Evolutionary conservation across 2,888 invertebrate species (phyloP).

Genomic region (Drosophila gaucha): DNA sequence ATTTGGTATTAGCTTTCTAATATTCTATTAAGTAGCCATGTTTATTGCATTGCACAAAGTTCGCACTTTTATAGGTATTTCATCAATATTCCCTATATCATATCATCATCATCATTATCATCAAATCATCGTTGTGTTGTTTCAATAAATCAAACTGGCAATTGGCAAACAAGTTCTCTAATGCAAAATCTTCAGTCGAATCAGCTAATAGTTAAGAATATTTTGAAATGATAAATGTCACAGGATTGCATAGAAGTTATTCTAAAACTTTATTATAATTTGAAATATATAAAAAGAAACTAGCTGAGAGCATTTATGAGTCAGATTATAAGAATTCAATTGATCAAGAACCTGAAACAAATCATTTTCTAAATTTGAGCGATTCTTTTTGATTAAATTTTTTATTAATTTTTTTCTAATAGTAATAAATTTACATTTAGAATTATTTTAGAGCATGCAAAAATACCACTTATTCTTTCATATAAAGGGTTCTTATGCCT

Average conservation of each 20-base stretch:
- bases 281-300: too few relatives aligned
- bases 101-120: conserved; percentile 18
- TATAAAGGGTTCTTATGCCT: too few relatives aligned
- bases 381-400: too few relatives aligned
- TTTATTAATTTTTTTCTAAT: too few relatives aligned
- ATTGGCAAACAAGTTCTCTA: conserved; percentile 39
- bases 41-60: conserved; percentile 29
- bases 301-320: too few relatives aligned
- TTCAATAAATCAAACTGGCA: conserved; percentile 21
- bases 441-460: too few relatives aligned
- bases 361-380: too few relatives aligned
- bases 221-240: conserved; percentile 12
- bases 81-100: conserved; percentile 9
- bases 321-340: too few relatives aligned
- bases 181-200: conserved; percentile 16
- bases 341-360: too few relatives aligned
- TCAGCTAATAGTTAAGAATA: conserved; percentile 14
- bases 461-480: too few relatives aligned
- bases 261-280: not conserved
- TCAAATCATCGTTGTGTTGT: not conserved
- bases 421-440: too few relatives aligned
- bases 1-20: conserved; percentile 13
- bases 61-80: conserved; percentile 11
- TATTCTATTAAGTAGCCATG: conserved; percentile 5
- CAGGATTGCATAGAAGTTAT: not conserved